These are phyloP conservation scores for Zapornia atra DNA, from an alignment of 2,113 vertebrate genomes.

Conservation along the genomic window DNA sequence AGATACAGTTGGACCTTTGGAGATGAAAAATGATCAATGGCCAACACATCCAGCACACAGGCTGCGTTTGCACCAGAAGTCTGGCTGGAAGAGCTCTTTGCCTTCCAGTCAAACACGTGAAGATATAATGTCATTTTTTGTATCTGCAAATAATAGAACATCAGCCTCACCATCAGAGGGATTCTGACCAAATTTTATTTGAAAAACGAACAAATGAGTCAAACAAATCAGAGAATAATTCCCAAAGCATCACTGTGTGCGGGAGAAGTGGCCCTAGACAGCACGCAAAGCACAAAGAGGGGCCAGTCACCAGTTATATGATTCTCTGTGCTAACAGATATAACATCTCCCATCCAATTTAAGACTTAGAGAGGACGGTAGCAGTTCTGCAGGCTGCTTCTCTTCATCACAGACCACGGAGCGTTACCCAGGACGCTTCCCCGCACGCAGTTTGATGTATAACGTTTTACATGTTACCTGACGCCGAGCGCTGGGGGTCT, in stretches of 20 bases:
- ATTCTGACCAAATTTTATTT: not conserved
- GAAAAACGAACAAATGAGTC: not conserved
- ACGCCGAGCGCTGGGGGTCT: not conserved
- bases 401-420: not conserved
- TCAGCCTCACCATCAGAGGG: not conserved
- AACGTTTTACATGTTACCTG: fast-evolving
- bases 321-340: not conserved
- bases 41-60: too few relatives aligned
- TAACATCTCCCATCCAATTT: not conserved
- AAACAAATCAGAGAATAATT: not conserved
- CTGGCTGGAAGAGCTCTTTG: not conserved
- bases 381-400: not conserved
- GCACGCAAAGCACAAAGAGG: not conserved
- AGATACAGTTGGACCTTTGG: not conserved
- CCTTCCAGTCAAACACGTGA: too few relatives aligned
- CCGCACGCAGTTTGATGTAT: not conserved
- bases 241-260: not conserved
- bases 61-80: not conserved
- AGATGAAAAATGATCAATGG: not conserved
- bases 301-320: not conserved
- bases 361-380: not conserved
- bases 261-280: not conserved
- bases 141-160: not conserved
- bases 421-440: not conserved
- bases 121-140: too few relatives aligned